Percentiles rank a stretch among this genome's conserved stretches.
phyloP scores from a whole-genome alignment of 64 coral and sea anemone species.

The Stichodactyla mertensii region DNA sequence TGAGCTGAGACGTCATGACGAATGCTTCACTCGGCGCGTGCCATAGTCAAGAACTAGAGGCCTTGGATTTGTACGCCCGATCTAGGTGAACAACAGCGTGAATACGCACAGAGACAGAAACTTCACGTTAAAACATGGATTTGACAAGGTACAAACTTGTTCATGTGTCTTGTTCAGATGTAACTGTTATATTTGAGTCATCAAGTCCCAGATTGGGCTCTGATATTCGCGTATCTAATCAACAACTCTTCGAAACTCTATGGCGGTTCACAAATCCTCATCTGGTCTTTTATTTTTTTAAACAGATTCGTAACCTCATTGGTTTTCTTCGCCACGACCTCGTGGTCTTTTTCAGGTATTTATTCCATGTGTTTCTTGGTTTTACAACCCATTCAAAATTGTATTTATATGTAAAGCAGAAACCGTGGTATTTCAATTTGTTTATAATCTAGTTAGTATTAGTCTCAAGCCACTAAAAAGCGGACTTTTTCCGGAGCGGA shows the following conservation, averaged over 20 bases:
- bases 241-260: slow-evolving; percentile 8
- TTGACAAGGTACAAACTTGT: slow-evolving; percentile 4
- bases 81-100: background rate
- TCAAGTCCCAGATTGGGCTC: background rate
- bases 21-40: slow-evolving; percentile 19
- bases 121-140: slow-evolving; percentile 4
- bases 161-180: background rate
- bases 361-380: background rate
- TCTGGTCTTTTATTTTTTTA: background rate
- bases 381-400: background rate
- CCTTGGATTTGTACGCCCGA: slow-evolving; percentile 9
- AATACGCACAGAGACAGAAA: background rate
- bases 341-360: background rate
- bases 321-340: background rate
- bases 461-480: background rate
- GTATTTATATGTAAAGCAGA: background rate
- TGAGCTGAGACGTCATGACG: slow-evolving; percentile 10
- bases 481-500: background rate
- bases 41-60: slow-evolving; percentile 1
- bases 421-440: background rate
- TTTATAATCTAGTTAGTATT: background rate
- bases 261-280: background rate
- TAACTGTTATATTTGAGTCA: background rate
- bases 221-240: slow-evolving; percentile 8
- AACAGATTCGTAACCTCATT: background rate